Evolutionary conservation across 2,888 invertebrate genomes (phyloP), one percentile per base, ranked within the genome.

Genomic region (Orchesella flavescens): DNA sequence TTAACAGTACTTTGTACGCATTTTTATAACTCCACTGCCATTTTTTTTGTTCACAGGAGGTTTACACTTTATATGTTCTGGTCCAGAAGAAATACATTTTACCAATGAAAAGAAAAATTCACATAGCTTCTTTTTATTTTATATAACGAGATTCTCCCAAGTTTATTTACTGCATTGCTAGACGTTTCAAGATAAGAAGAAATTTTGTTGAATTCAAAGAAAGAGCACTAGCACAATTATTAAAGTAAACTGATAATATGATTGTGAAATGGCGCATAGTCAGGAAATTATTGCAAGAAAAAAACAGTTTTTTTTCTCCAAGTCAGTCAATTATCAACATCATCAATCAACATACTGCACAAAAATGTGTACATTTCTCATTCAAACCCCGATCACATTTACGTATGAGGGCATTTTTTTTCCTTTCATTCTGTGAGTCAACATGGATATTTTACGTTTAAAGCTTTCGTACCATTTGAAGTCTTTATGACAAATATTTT

Each of bases 401-500:
- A 34, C 34, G 34, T 34, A 34, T 34, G 34, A 4, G 34, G 2
- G 34, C 7, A 34, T 23, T 49, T 21, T 44, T 44, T 63, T 15
- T 13, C 46, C 44, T 55, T 75, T 61, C 17, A 72, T 57, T 34
- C 57, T n/a, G 24, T 75, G 81, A 82, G 81, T 75, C 81, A 66
- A 71, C 9, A 71, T 55, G 68, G 19, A 9, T 66, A 61, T 66
- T 72, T 43, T 84, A 34, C 34, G 75, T 85, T 85, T 83, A 85
- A 85, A 80, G 83, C 84, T 83, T 84, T 78, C 78, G 83, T 83
- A 84, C 84, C 86, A 78, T 83, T 84, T 84, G 66, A 84, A 84
- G 83, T 84, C 81, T 84, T 78, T 81, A 69, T 34, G 34, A 34
- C 34, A 19, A 72, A 72, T 46, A 43, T 66, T 68, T 24, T 55